These are phyloP conservation scores for Adelges cooleyi DNA, from an alignment of 1,140 invertebrate genomes.

Conservation along the genomic window DNA sequence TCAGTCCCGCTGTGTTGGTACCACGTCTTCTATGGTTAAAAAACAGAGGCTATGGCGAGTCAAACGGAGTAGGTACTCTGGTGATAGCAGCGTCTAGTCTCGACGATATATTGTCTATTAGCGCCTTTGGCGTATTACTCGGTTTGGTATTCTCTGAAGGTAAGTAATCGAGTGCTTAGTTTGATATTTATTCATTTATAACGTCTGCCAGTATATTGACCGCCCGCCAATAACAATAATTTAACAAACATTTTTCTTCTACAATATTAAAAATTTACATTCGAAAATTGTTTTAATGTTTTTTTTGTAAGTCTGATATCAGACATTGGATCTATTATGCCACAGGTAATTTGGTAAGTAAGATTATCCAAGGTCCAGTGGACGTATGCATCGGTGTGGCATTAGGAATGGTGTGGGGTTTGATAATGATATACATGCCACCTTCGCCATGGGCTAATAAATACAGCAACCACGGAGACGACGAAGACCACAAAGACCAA, in stretches of 20 bases:
- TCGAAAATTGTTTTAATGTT: too few relatives aligned
- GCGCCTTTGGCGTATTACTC: slow-evolving; percentile 53
- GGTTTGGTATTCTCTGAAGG: slow-evolving; percentile 48
- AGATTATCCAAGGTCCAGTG: slow-evolving; percentile 46
- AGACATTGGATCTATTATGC: too few relatives aligned
- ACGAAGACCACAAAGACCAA: neutral
- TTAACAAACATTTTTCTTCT: neutral
- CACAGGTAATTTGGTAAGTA: slow-evolving; percentile 33
- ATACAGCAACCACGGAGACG: neutral
- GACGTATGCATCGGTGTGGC: slow-evolving; percentile 43
- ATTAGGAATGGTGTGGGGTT: slow-evolving; percentile 42
- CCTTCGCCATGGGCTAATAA: slow-evolving; percentile 17
- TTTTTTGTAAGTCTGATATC: too few relatives aligned
- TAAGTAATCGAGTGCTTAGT: too few relatives aligned
- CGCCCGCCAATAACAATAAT: neutral
- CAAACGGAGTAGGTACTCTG: slow-evolving; percentile 63
- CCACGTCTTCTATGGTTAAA: slow-evolving; percentile 55
- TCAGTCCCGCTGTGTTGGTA: slow-evolving; percentile 68
- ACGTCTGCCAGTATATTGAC: too few relatives aligned
- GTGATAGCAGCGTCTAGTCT: slow-evolving; percentile 65
- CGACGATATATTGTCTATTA: slow-evolving; percentile 68
- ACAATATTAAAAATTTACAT: too few relatives aligned
- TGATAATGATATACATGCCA: slow-evolving; percentile 40
- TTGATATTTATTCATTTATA: too few relatives aligned
- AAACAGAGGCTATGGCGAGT: slow-evolving; percentile 51